These are phyloP conservation scores for Drosophila longiperda DNA, from an alignment of 2,888 invertebrate species.

Conservation along the genomic window DNA sequence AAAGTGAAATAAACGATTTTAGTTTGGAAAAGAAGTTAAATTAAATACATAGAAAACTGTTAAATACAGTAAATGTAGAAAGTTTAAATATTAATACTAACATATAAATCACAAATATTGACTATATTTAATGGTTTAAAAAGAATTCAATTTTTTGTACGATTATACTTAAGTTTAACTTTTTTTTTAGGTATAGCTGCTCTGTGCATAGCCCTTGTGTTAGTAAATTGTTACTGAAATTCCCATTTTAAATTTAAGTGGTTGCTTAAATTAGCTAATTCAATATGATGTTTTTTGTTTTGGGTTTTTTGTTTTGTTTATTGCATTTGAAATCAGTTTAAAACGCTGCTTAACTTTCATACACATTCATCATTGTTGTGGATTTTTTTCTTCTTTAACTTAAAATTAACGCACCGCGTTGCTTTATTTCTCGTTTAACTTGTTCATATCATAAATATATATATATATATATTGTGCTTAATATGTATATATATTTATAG, in stretches of 20 bases:
- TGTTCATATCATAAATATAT: slow-evolving; percentile 15
- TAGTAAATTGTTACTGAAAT: slow-evolving; percentile 37
- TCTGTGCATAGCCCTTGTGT: slow-evolving; percentile 42
- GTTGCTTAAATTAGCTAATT: slow-evolving; percentile 29
- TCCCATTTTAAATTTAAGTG: slow-evolving; percentile 6
- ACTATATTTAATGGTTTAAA: not conserved
- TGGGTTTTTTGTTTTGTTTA: slow-evolving; percentile 37
- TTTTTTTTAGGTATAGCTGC: not conserved
- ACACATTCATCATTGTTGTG: slow-evolving; percentile 24
- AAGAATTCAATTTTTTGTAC: not conserved
- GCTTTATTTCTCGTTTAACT: slow-evolving; percentile 38
- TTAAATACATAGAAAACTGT: not conserved
- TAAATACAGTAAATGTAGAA: not conserved
- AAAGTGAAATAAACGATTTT: not conserved
- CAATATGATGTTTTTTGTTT: slow-evolving; percentile 34
- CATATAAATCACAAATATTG: not conserved
- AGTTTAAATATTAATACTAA: not conserved
- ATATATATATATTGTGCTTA: slow-evolving; percentile 49
- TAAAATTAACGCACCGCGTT: slow-evolving; percentile 45
- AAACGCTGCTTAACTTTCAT: slow-evolving; percentile 39
- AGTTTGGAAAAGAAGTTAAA: not conserved
- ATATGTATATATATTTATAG: slow-evolving; percentile 30
- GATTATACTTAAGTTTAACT: not conserved
- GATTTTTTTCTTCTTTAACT: slow-evolving; percentile 23
- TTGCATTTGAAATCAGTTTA: slow-evolving; percentile 57